These are phyloP conservation scores for Ectemnius cavifrons DNA, from an alignment of 2,888 invertebrate genomes.

Conservation along the genomic window DNA sequence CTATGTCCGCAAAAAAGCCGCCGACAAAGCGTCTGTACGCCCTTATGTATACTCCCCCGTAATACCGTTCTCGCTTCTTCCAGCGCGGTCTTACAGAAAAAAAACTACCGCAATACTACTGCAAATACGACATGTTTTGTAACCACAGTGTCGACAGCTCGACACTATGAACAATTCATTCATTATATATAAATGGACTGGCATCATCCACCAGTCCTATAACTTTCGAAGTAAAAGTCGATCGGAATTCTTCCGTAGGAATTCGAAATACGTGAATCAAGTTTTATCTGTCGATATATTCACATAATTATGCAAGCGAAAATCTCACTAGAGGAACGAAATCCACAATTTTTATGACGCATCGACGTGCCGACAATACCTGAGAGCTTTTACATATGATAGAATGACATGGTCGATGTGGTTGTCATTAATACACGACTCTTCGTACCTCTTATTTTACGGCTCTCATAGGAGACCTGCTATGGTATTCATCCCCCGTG, in stretches of 20 bases:
- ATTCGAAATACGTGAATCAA: too few species aligned
- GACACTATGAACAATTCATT: too few species aligned
- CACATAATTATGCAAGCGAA: too few species aligned
- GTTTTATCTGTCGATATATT: too few species aligned
- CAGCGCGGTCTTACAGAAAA: background rate
- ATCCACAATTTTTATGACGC: too few species aligned
- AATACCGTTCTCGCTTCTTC: background rate
- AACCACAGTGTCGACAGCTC: too few species aligned
- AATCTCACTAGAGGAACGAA: too few species aligned
- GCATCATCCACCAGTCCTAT: too few species aligned
- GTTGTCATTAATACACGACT: slow-evolving; percentile 4
- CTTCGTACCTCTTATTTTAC: slow-evolving; percentile 20
- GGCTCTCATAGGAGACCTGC: background rate
- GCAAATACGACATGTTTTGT: background rate
- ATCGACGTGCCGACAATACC: background rate
- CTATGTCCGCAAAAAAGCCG: slow-evolving; percentile 3
- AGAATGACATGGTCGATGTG: background rate
- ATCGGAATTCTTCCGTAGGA: too few species aligned
- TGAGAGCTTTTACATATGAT: background rate
- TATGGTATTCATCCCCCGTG: slow-evolving; percentile 21
- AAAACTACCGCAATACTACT: background rate
- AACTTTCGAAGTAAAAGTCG: too few species aligned
- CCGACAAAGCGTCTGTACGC: background rate
- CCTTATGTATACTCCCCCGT: background rate
- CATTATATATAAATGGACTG: too few species aligned